These are phyloP conservation scores for Globicephala melas DNA, from an alignment of 2,113 vertebrate genomes.

Conservation along the genomic window DNA sequence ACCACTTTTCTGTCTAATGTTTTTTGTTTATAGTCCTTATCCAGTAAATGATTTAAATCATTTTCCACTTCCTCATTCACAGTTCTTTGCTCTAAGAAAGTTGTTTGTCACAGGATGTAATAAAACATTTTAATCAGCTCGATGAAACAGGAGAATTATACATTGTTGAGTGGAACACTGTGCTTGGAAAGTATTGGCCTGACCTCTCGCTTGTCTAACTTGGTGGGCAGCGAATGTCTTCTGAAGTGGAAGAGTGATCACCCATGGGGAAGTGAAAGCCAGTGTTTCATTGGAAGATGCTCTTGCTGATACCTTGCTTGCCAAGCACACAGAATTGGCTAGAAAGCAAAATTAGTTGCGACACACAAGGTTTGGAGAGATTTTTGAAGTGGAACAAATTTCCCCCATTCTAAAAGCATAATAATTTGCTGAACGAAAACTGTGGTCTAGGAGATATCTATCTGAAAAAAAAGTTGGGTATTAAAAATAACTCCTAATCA, in stretches of 20 bases:
- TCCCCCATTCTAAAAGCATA: conserved; percentile 8
- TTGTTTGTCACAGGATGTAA: conserved; percentile 35
- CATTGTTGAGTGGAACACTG: background rate
- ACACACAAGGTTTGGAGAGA: conserved; percentile 32
- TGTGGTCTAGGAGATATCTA: background rate
- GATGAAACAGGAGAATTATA: background rate
- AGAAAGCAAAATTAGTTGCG: conserved; percentile 44
- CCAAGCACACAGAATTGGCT: conserved; percentile 39
- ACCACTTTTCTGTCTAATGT: background rate
- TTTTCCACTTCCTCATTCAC: conserved; percentile 37
- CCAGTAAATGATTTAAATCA: conserved; percentile 35
- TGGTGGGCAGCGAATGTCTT: background rate
- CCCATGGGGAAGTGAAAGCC: conserved; percentile 54
- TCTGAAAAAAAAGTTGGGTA: background rate
- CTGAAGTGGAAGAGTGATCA: background rate
- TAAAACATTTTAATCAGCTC: conserved; percentile 49
- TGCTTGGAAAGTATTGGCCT: background rate
- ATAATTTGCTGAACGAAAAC: conserved; percentile 32
- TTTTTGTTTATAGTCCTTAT: conserved; percentile 42
- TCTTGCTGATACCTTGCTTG: conserved; percentile 34
- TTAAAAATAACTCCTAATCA: conserved; percentile 41
- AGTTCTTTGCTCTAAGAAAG: conserved; percentile 31
- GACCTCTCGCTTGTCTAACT: background rate
- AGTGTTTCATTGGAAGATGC: conserved; percentile 35
- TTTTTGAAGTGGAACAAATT: background rate